Evolutionary conservation across 2,113 vertebrate genomes (phyloP).

Genomic region (Platichthys stellatus): DNA sequence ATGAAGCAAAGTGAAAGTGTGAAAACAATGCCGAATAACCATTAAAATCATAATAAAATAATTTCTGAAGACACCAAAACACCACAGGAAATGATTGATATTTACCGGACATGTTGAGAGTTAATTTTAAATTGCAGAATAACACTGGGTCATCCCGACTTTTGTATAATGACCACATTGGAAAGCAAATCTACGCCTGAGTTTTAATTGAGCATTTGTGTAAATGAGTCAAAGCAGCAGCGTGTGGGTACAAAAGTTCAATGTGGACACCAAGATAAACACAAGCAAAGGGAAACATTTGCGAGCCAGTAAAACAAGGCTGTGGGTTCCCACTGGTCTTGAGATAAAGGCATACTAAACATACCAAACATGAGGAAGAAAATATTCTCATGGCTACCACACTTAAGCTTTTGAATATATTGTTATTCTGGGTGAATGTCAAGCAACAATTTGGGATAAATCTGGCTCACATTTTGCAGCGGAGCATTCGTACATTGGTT

Average conservation of each 20-base stretch:
- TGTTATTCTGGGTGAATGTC: neutral
- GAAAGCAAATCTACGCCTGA: neutral
- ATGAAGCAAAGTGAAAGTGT: neutral
- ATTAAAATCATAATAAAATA: too few relatives aligned
- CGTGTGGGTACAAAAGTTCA: neutral
- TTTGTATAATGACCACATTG: neutral
- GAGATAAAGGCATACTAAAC: too few relatives aligned
- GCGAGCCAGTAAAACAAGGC: neutral
- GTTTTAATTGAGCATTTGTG: neutral
- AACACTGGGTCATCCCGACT: neutral
- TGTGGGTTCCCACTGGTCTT: too few relatives aligned
- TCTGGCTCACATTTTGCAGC: constrained; percentile 45
- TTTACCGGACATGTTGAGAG: too few relatives aligned
- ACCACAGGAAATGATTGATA: too few relatives aligned
- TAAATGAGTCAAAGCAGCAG: neutral
- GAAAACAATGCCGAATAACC: neutral
- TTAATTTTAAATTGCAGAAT: neutral
- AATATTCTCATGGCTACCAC: neutral
- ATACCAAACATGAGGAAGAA: neutral
- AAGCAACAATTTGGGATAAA: constrained; percentile 37
- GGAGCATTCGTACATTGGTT: constrained; percentile 23
- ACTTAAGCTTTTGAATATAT: constrained; percentile 4
- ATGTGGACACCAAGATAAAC: neutral
- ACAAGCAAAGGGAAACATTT: constrained; percentile 6
- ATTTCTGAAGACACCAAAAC: too few relatives aligned